Evolutionary conservation across 92 coral and sea anemone species (phyloP), one percentile per base, ranked within the genome.

Genomic region (Porites rus): DNA sequence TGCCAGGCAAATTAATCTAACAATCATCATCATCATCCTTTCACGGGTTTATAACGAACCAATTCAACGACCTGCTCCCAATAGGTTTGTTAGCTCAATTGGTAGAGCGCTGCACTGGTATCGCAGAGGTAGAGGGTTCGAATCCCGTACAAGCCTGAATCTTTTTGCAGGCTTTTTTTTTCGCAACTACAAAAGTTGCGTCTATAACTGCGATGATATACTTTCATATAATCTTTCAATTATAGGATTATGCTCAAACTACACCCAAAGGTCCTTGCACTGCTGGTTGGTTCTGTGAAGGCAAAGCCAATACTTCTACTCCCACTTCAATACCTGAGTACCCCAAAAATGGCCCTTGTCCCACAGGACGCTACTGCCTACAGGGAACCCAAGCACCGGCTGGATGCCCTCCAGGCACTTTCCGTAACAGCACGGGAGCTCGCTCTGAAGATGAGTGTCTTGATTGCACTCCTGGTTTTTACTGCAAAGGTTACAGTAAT

Each of bases 341-440:
- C 86, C 96, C 96, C 16, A 72, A 72, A 60, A 95, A 96, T 80
- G 99, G 99, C 8, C 97, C 88, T 10, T 97, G 99, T 60, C 92
- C 96, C 38, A 82, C 89, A 51, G 99, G 99, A 16, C 81, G 88
- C 65, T 97, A 90, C 61, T 97, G 99, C 65, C 82, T 90, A 53
- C 90, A 81, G 61, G 99, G 98, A 20, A 93, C 98, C 10, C 85
- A 65, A n/a, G 86, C 96, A 3, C 98, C 99, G 19, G 78, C 88
- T 63, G 81, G 91, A 65, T 97, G 99, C 70, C 97, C 93, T 4
- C 97, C 96, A 8, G 98, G 99, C 38, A 97, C 99, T 7, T 97
- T 92, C 93, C 98, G 99, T 69, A 97, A 97, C 84, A 97, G 91
- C 62, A 95, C 99, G 16, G 99, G 99, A 19, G 99, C 99, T 25